Percentiles rank a stretch among this genome's conserved stretches.
These are phyloP conservation scores for Scatophagus argus DNA, from an alignment of 2,113 vertebrate species.

Conservation along the genomic window DNA sequence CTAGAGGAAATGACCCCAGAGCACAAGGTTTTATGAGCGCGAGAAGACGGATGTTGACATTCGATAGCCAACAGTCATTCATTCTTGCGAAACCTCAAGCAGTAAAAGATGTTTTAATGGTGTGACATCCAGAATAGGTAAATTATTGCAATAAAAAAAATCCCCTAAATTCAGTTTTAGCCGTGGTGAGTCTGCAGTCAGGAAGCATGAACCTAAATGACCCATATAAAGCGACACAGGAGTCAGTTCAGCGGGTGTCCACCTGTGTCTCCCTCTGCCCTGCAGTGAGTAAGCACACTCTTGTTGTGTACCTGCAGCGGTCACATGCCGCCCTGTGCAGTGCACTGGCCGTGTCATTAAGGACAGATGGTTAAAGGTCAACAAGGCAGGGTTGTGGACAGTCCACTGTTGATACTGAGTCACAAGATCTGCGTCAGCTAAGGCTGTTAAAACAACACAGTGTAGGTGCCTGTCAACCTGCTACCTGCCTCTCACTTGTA, in stretches of 20 bases:
- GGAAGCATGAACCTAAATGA: not conserved
- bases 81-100: not conserved
- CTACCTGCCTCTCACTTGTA: not conserved
- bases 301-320: slow-evolving; percentile 22
- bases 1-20: slow-evolving; percentile 11
- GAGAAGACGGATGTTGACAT: slow-evolving; percentile 8
- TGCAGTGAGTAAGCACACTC: slow-evolving; percentile 2
- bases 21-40: not conserved
- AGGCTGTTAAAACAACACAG: not conserved
- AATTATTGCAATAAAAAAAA: not conserved
- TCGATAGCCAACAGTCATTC: slow-evolving; percentile 11
- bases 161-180: not conserved
- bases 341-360: slow-evolving; percentile 10
- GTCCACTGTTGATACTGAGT: slow-evolving; percentile 31
- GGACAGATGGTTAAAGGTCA: slow-evolving; percentile 58
- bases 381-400: slow-evolving; percentile 4
- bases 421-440: slow-evolving; percentile 33
- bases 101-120: not conserved
- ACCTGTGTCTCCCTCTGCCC: not conserved
- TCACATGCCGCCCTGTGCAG: slow-evolving; percentile 23
- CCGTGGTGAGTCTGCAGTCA: not conserved
- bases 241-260: slow-evolving; percentile 3
- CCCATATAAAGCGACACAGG: not conserved
- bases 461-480: not conserved
- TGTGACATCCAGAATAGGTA: not conserved